phyloP scores from a whole-genome alignment of 2,797 vertebrate species.

The Notoglanidium macrostoma region DNA sequence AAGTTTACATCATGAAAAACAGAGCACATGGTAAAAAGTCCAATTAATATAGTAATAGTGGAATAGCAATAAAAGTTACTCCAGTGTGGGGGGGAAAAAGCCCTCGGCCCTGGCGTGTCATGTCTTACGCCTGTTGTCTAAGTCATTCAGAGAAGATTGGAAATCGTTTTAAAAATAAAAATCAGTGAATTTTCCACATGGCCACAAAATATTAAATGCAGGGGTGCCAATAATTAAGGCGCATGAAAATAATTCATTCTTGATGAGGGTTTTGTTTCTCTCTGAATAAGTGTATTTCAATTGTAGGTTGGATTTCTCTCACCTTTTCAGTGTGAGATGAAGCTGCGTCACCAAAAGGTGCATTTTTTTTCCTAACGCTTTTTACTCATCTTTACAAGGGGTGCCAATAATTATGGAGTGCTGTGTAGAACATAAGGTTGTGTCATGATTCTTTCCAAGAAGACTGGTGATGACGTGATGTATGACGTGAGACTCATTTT shows the following conservation, averaged over 20 bases:
- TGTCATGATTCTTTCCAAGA: neutral
- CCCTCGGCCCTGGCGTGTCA: neutral
- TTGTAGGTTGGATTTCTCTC: no score
- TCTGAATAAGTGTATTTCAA: no score
- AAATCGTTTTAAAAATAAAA: neutral
- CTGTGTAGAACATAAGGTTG: neutral
- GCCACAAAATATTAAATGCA: neutral
- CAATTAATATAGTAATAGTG: neutral
- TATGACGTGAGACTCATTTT: neutral
- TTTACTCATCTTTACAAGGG: no score
- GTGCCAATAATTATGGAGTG: no score
- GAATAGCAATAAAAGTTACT: neutral
- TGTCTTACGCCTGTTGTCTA: neutral
- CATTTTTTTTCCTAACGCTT: no score
- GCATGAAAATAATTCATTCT: no score
- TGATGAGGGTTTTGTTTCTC: no score
- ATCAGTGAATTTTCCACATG: neutral
- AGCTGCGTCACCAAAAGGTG: no score
- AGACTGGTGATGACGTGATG: neutral
- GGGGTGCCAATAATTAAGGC: no score
- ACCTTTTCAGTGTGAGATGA: no score
- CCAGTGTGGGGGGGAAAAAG: neutral
- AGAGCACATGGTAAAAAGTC: neutral
- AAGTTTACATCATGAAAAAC: slow-evolving; percentile 7
- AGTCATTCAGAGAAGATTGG: neutral